phyloP scores from a whole-genome alignment of 2,113 vertebrate species.

The Oxyruncus cristatus region DNA sequence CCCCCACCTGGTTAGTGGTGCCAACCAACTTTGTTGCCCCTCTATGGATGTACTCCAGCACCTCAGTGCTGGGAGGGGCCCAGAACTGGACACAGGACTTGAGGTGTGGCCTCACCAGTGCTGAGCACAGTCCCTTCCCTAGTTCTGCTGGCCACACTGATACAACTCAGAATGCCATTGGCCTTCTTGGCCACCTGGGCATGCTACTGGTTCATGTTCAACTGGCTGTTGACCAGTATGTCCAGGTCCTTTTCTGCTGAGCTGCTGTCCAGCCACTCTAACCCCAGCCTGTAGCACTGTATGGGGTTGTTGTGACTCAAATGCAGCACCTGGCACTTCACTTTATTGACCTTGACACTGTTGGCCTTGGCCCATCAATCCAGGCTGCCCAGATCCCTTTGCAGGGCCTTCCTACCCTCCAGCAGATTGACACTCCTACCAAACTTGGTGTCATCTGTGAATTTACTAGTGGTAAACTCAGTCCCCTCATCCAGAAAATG shows the following conservation, averaged over 20 bases:
- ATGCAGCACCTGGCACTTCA: background rate
- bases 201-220: background rate
- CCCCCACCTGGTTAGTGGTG: too few species aligned
- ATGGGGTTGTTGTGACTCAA: background rate
- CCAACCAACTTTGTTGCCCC: accelerated
- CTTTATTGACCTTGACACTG: background rate
- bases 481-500: background rate
- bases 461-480: background rate
- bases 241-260: background rate
- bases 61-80: background rate
- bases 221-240: accelerated
- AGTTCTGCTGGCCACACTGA: background rate
- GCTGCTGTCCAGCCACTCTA: background rate
- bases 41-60: accelerated
- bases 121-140: accelerated
- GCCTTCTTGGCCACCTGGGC: background rate
- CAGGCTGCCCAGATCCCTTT: background rate
- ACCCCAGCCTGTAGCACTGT: background rate
- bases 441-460: background rate
- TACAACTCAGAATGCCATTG: too few species aligned
- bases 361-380: background rate
- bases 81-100: background rate
- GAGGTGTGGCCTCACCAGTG: background rate
- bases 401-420: background rate
- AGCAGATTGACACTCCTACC: accelerated